phyloP scores from a whole-genome alignment of 2,888 invertebrate species.

The Epistrophella euchroma region DNA sequence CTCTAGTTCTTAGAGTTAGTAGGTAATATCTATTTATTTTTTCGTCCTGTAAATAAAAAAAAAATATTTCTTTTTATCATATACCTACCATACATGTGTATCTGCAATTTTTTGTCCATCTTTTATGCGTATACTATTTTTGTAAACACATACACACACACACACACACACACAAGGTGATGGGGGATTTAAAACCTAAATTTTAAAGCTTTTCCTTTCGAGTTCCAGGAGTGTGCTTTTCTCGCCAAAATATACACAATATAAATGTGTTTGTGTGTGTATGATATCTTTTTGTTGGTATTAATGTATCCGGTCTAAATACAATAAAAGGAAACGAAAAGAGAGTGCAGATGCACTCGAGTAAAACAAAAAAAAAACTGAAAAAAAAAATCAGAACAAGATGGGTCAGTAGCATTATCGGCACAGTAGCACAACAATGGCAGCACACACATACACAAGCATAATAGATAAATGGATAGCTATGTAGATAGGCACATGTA shows the following conservation, averaged over 20 bases:
- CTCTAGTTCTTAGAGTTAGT: constrained; percentile 62
- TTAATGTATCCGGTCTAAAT: constrained; percentile 20
- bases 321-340: constrained; percentile 42
- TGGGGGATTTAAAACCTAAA: constrained; percentile 13
- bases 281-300: constrained; percentile 6
- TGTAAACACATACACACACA: constrained; percentile 6
- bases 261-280: constrained; percentile 4
- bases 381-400: constrained; percentile 69
- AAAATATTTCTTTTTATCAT: constrained; percentile 31
- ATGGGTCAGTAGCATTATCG: constrained; percentile 76
- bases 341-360: constrained; percentile 74
- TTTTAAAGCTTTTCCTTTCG: constrained; percentile 56
- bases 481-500: not conserved
- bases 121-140: constrained; percentile 46
- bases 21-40: constrained; percentile 40
- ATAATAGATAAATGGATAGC: not conserved
- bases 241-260: constrained; percentile 40
- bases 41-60: constrained; percentile 9
- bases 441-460: constrained; percentile 50
- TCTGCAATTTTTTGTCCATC: constrained; percentile 56
- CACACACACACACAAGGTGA: not conserved
- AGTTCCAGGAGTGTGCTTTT: constrained; percentile 56
- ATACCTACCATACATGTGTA: constrained; percentile 56
- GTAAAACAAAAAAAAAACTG: constrained; percentile 10
- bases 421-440: constrained; percentile 72